Evolutionary conservation across 1,140 invertebrate species (phyloP), one percentile per base, ranked within the genome.

Genomic region (Nymphalis io): DNA sequence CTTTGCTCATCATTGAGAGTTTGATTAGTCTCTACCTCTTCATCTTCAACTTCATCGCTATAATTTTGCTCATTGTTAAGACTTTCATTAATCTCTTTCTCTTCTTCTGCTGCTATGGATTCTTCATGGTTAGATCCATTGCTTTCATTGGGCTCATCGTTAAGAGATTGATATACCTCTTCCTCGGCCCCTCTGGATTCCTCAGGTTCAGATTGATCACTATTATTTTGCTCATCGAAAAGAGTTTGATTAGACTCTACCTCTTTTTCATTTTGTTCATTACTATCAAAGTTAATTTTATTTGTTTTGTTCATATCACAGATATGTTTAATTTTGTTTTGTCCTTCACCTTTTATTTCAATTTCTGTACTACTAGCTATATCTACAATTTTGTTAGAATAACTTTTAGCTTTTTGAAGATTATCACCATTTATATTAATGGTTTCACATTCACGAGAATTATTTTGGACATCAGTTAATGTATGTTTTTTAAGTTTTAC

Each of bases 321-420:
- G 33, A 23, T 39, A 61, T 57, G 66, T 8, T 58, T 40, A 61
- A 66, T 46, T 53, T 60, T 69, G 67, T 59, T 72, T 20, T 51
- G 18, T 51, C 10, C 1, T 20, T 51, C 46, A 12, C 11, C 20
- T 20, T 21, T n/a, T 42, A 3, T 42, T 42, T 42, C 15, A 42
- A 13, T 12, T 1, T 42, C 40, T 13, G n/a, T n/a, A n/a, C n/a
- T 8, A 33, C 27, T 8, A 8, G 6, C 27, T 33, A 8, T 8
- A 8, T 33, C 27, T 8, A 16, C 44, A 8, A 48, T 20, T 48
- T 48, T 48, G 0, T 48, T 51, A 21, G 16, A 15, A 18, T 21
- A 6, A 3, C 10, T 51, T 20, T 51, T 15, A n/a, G 42, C 12
- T 12, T 16, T 20, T 51, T 51, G 6, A 20, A 11, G 18, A 51